Conservation (phyloP, 2,888 invertebrate species). For the Amiota mariae region DNA sequence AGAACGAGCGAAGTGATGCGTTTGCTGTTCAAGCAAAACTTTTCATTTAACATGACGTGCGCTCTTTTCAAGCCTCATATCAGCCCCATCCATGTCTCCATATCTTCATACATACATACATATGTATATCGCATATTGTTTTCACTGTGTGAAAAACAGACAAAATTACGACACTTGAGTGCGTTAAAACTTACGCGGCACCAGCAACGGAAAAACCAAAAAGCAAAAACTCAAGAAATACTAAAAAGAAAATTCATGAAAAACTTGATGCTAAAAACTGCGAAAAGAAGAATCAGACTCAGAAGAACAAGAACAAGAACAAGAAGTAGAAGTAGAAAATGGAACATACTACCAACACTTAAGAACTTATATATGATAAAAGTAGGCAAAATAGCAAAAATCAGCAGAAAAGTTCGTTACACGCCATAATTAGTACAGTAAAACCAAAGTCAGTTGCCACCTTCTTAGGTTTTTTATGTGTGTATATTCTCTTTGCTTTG, state of each 20-base stretch:
- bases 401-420: conserved; percentile 60
- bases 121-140: conserved; percentile 67
- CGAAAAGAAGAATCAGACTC: no score
- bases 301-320: no score
- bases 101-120: no score
- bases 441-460: background rate
- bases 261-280: background rate
- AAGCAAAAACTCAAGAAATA: conserved; percentile 13
- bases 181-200: conserved; percentile 66
- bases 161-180: conserved; percentile 70
- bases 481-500: conserved; percentile 58
- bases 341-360: no score
- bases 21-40: conserved; percentile 68
- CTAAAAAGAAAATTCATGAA: conserved; percentile 10
- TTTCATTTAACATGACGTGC: conserved; percentile 63
- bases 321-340: no score
- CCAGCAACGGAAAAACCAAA: conserved; percentile 10
- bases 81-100: background rate
- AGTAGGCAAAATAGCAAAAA: conserved; percentile 66
- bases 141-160: conserved; percentile 66
- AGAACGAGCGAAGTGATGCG: conserved; percentile 60
- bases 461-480: background rate
- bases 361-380: conserved; percentile 8
- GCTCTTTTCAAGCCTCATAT: conserved; percentile 36
- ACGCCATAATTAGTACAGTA: background rate